These are phyloP conservation scores for Heliconius eleuchia DNA, from an alignment of 1,140 invertebrate genomes.

Conservation along the genomic window DNA sequence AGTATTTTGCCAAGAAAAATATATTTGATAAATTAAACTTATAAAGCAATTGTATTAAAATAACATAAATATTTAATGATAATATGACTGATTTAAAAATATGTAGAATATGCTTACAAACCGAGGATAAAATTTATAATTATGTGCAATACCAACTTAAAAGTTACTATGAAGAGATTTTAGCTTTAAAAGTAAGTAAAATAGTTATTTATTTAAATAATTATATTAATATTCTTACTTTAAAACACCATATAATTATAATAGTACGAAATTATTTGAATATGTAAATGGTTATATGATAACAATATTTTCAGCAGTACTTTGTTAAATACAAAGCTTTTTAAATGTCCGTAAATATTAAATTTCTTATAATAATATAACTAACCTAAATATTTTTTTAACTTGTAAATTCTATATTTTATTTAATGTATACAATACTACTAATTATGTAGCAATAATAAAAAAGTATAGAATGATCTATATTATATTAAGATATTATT, in stretches of 20 bases:
- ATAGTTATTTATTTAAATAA: background rate
- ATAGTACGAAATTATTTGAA: too few relatives aligned
- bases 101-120: slow-evolving; percentile 66
- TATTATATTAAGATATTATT: background rate
- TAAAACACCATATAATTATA: too few relatives aligned
- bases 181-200: slow-evolving; percentile 61
- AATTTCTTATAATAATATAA: too few relatives aligned
- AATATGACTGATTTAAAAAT: slow-evolving; percentile 55
- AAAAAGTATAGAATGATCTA: background rate
- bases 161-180: slow-evolving; percentile 67
- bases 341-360: too few relatives aligned
- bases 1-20: background rate
- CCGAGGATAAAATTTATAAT: slow-evolving; percentile 59
- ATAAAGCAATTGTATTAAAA: background rate
- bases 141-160: slow-evolving; percentile 57
- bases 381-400: too few relatives aligned
- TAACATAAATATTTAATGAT: background rate
- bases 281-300: too few relatives aligned
- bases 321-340: too few relatives aligned
- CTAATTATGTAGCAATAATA: too few relatives aligned
- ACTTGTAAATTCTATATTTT: too few relatives aligned
- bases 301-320: too few relatives aligned
- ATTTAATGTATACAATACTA: too few relatives aligned
- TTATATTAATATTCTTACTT: background rate
- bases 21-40: background rate